Conservation (phyloP, 2,797 vertebrate species). For the Micromesistius poutassou region DNA sequence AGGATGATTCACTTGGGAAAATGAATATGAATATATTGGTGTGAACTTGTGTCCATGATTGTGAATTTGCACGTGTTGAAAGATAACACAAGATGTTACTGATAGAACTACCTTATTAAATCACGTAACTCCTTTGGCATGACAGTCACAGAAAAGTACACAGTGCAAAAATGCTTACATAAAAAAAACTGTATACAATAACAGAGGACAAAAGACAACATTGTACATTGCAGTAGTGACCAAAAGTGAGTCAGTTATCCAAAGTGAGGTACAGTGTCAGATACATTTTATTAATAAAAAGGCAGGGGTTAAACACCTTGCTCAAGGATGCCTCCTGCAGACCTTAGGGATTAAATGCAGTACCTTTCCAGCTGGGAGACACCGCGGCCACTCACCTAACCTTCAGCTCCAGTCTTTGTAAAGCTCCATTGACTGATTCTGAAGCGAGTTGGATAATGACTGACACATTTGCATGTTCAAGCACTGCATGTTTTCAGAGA, state of each 20-base stretch:
- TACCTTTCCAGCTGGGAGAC: not conserved
- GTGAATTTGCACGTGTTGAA: not conserved
- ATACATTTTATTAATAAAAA: not conserved
- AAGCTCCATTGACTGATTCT: not conserved
- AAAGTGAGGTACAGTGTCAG: not conserved
- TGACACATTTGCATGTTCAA: not conserved
- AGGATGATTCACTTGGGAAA: too few species aligned
- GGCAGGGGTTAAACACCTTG: not conserved
- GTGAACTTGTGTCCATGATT: not conserved
- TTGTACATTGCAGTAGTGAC: too few species aligned
- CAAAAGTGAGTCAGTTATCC: too few species aligned
- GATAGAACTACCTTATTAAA: not conserved
- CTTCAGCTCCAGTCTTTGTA: not conserved
- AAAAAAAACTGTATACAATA: too few species aligned
- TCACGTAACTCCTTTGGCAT: too few species aligned
- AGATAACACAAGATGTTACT: not conserved
- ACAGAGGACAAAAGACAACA: too few species aligned
- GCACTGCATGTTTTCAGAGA: slow-evolving; percentile 25
- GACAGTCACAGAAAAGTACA: too few species aligned
- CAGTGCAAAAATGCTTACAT: too few species aligned
- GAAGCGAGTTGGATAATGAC: not conserved
- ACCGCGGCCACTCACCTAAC: not conserved
- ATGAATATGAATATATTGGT: slow-evolving; percentile 6
- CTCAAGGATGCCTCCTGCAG: not conserved
- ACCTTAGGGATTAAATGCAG: not conserved